A percentile compares a stretch with the other conserved stretches of the same genome.
Evolutionary conservation across 2,888 invertebrate species (phyloP).

Genomic region (Epistrophe eligans): DNA sequence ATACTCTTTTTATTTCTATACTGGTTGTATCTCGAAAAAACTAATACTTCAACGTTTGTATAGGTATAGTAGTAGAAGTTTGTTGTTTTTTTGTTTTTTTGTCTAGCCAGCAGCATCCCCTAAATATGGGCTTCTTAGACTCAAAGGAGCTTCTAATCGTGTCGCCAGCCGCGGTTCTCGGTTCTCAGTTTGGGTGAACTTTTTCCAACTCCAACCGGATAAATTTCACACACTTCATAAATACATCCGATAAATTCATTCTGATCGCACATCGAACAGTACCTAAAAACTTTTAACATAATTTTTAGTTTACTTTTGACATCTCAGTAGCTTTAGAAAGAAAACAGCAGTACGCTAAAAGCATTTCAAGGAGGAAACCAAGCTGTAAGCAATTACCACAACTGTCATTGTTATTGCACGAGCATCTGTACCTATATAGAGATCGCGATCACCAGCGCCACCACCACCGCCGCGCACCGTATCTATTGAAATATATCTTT

Average conservation of each 20-base stretch:
- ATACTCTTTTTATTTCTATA: constrained; percentile 15
- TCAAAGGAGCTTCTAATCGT: constrained; percentile 13
- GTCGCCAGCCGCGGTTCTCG: background rate
- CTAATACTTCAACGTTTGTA: background rate
- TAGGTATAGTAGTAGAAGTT: background rate
- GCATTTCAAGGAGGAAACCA: constrained; percentile 76
- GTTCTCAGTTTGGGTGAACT: background rate
- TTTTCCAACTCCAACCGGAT: constrained; percentile 31
- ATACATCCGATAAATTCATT: background rate
- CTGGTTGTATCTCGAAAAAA: constrained; percentile 29
- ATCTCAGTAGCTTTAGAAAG: constrained; percentile 4
- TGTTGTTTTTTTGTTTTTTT: background rate
- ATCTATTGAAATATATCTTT: constrained; percentile 34
- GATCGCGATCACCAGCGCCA: constrained; percentile 9
- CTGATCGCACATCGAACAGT: constrained; percentile 27
- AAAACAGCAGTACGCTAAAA: constrained; percentile 69
- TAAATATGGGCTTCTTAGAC: constrained; percentile 19
- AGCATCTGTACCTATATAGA: constrained; percentile 57
- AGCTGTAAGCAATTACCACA: constrained; percentile 71
- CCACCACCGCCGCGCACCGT: background rate
- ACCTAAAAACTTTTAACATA: background rate
- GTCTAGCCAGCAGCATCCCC: background rate
- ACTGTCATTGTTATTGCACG: constrained; percentile 72
- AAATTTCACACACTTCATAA: constrained; percentile 9
- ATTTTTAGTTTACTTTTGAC: constrained; percentile 5